phyloP scores from a whole-genome alignment of 2,113 vertebrate genomes.

The Malurus alboscapulatus region DNA sequence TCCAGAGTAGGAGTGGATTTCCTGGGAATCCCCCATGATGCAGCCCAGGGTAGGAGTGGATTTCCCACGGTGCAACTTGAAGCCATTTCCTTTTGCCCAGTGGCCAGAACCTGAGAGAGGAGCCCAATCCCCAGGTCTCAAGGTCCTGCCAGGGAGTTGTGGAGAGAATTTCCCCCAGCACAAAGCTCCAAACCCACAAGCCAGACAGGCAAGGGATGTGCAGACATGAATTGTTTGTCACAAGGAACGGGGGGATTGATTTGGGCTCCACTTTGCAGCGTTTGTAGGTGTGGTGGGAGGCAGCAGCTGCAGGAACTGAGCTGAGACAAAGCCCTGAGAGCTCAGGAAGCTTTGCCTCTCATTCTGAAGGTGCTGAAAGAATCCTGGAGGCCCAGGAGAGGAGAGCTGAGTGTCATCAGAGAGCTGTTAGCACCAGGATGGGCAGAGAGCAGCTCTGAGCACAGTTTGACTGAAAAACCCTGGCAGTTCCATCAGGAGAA shows the following conservation, averaged over 20 bases:
- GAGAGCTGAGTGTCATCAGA: not conserved
- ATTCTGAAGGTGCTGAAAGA: not conserved
- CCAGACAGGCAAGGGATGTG: not conserved
- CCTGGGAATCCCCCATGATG: no score
- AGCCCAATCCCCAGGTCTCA: not conserved
- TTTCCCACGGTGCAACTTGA: not conserved
- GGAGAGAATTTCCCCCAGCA: not conserved
- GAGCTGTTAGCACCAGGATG: not conserved
- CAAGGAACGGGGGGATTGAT: not conserved
- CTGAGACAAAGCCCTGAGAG: not conserved
- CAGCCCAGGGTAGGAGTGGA: not conserved
- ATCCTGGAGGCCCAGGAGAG: not conserved
- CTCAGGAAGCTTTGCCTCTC: not conserved
- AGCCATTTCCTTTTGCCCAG: not conserved
- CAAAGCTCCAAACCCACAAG: not conserved
- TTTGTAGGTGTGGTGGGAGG: not conserved
- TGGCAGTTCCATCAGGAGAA: not conserved
- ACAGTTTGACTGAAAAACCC: not conserved
- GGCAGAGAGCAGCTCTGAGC: not conserved
- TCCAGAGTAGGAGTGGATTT: no score
- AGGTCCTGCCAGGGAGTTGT: not conserved
- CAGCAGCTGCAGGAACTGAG: not conserved
- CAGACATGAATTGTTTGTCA: not conserved
- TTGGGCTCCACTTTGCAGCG: not conserved
- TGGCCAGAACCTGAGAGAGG: rapidly evolving